Percentiles rank a stretch among this genome's conserved stretches.
These are phyloP conservation scores for Tyrannus savana DNA, from an alignment of 2,113 vertebrate genomes.

Conservation along the genomic window DNA sequence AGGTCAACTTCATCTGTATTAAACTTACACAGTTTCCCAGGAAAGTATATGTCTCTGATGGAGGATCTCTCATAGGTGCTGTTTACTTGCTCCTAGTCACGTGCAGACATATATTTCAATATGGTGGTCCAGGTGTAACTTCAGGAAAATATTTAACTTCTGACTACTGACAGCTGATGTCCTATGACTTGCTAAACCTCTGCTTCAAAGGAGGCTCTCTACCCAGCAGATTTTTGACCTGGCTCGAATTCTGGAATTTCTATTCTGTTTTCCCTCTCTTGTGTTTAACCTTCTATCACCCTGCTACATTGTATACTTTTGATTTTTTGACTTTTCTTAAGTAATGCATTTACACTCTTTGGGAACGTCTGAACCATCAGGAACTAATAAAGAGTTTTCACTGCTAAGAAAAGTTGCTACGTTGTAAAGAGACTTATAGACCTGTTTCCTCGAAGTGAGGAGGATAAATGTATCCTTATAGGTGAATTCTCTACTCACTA, in stretches of 20 bases:
- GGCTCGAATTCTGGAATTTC: not conserved
- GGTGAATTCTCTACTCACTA: not conserved
- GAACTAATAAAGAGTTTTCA: not conserved
- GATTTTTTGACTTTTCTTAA: not conserved
- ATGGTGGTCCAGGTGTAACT: not conserved
- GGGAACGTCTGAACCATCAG: not conserved
- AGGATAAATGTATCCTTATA: not conserved
- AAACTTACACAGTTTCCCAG: not conserved
- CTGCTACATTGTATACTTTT: not conserved
- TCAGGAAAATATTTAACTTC: not conserved
- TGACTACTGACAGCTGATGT: not conserved
- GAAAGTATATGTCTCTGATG: not conserved
- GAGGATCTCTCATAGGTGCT: not conserved
- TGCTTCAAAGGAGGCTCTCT: not conserved
- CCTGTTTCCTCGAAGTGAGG: not conserved
- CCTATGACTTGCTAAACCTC: not conserved
- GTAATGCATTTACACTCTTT: not conserved
- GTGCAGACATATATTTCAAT: not conserved
- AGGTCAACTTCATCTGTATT: not conserved
- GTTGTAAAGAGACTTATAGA: not conserved
- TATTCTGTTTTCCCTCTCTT: not conserved
- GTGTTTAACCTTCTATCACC: not conserved
- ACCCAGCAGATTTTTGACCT: not conserved
- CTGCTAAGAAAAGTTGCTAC: not conserved
- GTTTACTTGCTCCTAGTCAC: not conserved